Base-by-base conservation (phyloP, 2,797 vertebrate genomes). In the Sternarchorhynchus goeldii region DNA sequence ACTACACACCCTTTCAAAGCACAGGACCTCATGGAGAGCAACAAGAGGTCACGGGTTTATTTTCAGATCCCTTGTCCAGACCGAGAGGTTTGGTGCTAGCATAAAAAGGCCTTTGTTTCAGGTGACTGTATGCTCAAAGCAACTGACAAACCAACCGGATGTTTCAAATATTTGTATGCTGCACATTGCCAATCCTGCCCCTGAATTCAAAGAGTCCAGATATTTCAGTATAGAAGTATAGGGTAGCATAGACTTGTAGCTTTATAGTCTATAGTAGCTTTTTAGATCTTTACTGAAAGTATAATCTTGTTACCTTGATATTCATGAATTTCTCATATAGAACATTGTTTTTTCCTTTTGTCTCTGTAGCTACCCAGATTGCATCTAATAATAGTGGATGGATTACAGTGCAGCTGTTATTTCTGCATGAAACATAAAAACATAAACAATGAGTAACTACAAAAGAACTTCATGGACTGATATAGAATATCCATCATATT, bases 11-110 rank as follows among this genome's bases (percentile, higher is more conserved):
- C 66, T 73, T 77, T 69, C 59, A 79, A 53, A 63, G 55, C 31
- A 41, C 59, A 81, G 64, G 65, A 75, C 56, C 80, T 77, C 63
- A 74, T 70, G 10, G 25, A 74, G 73, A 78, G 74, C 64, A 74
- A 70, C 77, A 68, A 82, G 72, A 76, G 75, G 84, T 83, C 82
- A 84, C 75, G 81, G 77, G 81, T 84, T 87, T 85, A 87, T 87
- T 87, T 87, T 85, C 83, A 84, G 81, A 84, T 32, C 55, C 7
- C 75, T 81, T 80, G 77, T 81, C 32, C 71, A 80, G 73, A 83
- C 71, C 82, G 64, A 80, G 76, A 74, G 65, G 60, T 68, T 73
- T 65, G 63, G 63, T 41, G 73, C 57, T 81, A 73, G 81, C 56
- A 81, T 82, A 72, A 85, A 77, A 79, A 63, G 82, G 70, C 81